A percentile compares a stretch with the other conserved stretches of the same genome.
These are phyloP conservation scores for Lophura nycthemera DNA, from an alignment of 2,113 vertebrate genomes.

Conservation along the genomic window DNA sequence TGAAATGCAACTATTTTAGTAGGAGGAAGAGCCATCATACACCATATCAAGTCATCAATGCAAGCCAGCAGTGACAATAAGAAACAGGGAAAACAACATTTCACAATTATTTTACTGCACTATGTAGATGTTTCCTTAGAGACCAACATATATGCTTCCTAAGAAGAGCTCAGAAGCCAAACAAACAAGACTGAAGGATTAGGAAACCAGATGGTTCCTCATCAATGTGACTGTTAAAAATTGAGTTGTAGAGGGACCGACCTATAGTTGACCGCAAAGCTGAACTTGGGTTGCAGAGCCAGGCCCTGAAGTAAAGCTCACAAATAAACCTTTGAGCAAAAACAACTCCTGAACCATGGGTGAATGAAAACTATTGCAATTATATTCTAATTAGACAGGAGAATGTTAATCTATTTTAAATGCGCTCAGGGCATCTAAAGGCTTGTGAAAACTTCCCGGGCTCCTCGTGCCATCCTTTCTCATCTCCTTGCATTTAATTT, in stretches of 20 bases:
- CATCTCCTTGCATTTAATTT: neutral
- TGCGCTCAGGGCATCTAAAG: neutral
- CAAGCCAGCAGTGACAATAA: neutral
- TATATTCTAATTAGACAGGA: constrained; percentile 28
- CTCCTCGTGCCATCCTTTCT: neutral
- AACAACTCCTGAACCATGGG: neutral
- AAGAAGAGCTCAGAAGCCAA: neutral
- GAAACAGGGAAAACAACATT: neutral
- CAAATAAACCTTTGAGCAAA: neutral
- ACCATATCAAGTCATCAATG: neutral
- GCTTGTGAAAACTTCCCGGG: constrained; percentile 30
- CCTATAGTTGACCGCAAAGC: neutral
- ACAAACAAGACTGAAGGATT: neutral
- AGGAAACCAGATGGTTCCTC: neutral
- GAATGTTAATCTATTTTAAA: neutral
- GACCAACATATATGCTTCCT: neutral
- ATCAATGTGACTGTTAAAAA: neutral
- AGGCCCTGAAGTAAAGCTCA: neutral
- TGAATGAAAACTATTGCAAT: neutral
- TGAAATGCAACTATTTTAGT: neutral
- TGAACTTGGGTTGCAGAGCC: neutral
- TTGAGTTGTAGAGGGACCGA: neutral
- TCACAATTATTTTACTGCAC: neutral
- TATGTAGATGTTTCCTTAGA: neutral
- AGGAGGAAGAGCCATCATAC: neutral